Percentiles rank a stretch among this genome's conserved stretches.
These are phyloP conservation scores for Damaliscus lunatus DNA, from an alignment of 2,113 vertebrate species.

Conservation along the genomic window DNA sequence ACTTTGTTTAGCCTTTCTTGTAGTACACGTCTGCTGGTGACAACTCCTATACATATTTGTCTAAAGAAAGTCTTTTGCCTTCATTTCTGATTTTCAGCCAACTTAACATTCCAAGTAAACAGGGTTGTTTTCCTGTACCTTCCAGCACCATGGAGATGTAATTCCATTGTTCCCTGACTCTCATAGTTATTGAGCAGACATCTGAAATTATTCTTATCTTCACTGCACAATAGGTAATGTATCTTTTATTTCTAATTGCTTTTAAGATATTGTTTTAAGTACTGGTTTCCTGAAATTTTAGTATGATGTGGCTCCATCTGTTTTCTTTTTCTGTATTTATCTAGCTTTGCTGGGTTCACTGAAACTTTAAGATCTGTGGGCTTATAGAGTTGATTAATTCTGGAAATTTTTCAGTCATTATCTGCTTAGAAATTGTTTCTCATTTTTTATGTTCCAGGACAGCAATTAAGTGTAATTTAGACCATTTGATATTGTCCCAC, in stretches of 20 bases:
- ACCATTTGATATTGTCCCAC: not conserved
- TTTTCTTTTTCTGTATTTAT: not conserved
- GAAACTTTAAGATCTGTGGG: not conserved
- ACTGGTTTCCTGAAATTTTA: conserved; percentile 12
- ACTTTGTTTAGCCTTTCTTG: not conserved
- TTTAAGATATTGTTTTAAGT: conserved; percentile 24
- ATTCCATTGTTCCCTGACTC: not conserved
- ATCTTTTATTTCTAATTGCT: not conserved
- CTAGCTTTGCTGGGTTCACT: not conserved
- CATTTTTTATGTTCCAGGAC: not conserved
- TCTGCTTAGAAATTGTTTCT: conserved; percentile 29
- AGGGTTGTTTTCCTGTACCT: not conserved
- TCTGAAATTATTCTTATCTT: conserved; percentile 37
- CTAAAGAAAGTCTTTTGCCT: not conserved
- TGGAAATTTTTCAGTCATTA: not conserved
- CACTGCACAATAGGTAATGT: not conserved
- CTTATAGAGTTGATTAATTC: not conserved
- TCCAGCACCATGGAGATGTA: not conserved
- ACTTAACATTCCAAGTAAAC: not conserved
- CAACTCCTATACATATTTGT: not conserved
- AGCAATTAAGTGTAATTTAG: not conserved
- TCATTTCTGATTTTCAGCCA: not conserved
- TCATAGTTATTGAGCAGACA: not conserved
- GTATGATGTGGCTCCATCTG: not conserved
- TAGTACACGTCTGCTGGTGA: not conserved